Evolutionary conservation across 2,797 vertebrate genomes (phyloP), one percentile per base, ranked within the genome.

Genomic region (Pterois miles): DNA sequence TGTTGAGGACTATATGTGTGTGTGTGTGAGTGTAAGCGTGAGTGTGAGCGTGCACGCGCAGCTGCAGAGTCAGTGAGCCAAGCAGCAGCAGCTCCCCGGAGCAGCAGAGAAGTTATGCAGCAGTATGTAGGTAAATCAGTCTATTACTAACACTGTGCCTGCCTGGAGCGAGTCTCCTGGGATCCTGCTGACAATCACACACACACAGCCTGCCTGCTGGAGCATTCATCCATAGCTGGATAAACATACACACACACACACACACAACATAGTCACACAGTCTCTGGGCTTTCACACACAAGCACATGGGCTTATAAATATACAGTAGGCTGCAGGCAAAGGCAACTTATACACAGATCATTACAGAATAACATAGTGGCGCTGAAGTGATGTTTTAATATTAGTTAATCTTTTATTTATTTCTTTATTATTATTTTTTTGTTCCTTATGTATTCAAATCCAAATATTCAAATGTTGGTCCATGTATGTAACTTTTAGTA

Each of bases 51-150:
- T 14, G 43, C 22, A 36, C 4, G 9, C 18, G 31, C 46, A 65
- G 52, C 70, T 79, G 58, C 36, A 62, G 79, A 89, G 50, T 78
- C 88, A 86, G 71, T 77, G 76, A 88, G 79, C 75, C 70, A 73
- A 78, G 72, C 79, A 81, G 82, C 2, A 65, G 80, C 25, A 65
- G 75, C 77, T 84, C 81, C 76, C 85, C 29, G 73, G 83, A 89
- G 88, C 83, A 87, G 83, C 10, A 18, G 64, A 74, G 71, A 84
- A 80, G 81, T 87, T 80, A 80, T 65, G 84, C 67, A 73, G 86
- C 80, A 82, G 80, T 83, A 84, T 84, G 86, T 71, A 88, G 85
- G 86, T 89, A 92, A 92, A 93, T 91, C 90, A 92, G 88, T 84
- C 86, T 67, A 83, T 91, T 91, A 86, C 87, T 63, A 91, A 90